These are phyloP conservation scores for Agriopis leucophaearia DNA, from an alignment of 2,888 invertebrate species.

Conservation along the genomic window DNA sequence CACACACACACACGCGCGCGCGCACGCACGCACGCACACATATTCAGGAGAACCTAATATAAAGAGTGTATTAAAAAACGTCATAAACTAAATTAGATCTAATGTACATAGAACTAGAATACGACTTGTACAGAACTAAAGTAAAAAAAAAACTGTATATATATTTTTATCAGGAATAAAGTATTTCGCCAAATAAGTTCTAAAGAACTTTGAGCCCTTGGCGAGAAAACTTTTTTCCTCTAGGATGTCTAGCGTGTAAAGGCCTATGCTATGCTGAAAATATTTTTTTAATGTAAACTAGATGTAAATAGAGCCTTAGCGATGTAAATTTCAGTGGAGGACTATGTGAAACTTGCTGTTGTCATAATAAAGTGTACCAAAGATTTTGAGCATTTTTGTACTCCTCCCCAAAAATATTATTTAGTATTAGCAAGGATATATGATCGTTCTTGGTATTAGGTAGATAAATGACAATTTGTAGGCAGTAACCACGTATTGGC, in stretches of 20 bases:
- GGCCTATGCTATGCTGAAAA: constrained; percentile 43
- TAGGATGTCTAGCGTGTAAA: constrained; percentile 37
- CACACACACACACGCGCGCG: too few species aligned
- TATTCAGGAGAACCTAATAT: too few species aligned
- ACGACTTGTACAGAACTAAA: constrained; percentile 18
- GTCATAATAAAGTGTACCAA: constrained; percentile 74
- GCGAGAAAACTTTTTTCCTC: constrained; percentile 70
- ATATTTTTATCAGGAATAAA: constrained; percentile 56
- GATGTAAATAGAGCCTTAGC: constrained; percentile 55
- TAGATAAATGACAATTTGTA: too few species aligned
- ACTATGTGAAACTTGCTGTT: constrained; percentile 75
- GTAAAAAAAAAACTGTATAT: constrained; percentile 8
- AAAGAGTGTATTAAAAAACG: not conserved
- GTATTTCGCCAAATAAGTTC: constrained; percentile 73
- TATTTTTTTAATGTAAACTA: constrained; percentile 55
- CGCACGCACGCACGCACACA: too few species aligned
- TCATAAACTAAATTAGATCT: constrained; percentile 14
- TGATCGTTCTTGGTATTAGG: too few species aligned
- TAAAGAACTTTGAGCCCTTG: constrained; percentile 80
- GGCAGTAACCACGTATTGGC: too few species aligned
- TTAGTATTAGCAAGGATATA: too few species aligned
- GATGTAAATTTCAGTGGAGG: constrained; percentile 73
- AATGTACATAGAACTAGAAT: constrained; percentile 34
- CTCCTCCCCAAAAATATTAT: too few species aligned
- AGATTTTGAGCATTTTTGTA: constrained; percentile 42